A percentile compares a stretch with the other conserved stretches of the same genome.
Conservation (phyloP, 2,797 vertebrate genomes). For the Semotilus atromaculatus region DNA sequence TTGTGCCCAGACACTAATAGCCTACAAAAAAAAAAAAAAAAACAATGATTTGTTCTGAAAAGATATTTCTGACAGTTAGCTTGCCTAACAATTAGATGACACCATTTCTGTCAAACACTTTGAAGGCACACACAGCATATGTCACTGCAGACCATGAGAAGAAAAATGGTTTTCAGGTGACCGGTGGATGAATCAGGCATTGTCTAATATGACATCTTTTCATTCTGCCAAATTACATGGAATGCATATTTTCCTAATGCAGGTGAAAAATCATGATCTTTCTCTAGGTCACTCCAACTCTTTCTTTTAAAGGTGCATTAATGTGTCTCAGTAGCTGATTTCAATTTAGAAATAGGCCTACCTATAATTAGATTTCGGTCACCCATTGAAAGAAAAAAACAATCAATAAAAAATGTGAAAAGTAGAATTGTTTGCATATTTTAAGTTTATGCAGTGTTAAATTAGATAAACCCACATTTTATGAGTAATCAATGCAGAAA, state of each 20-base stretch:
- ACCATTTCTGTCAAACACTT: background rate
- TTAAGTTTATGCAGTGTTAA: background rate
- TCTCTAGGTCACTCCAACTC: slow-evolving; percentile 12
- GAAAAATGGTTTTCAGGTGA: slow-evolving; percentile 24
- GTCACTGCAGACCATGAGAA: background rate
- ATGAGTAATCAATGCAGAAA: background rate
- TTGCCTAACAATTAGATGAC: background rate
- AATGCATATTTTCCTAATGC: background rate
- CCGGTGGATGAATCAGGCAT: slow-evolving; percentile 5
- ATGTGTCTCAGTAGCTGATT: background rate
- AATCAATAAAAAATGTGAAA: background rate
- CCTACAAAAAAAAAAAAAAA: too few species aligned
- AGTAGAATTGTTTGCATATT: background rate
- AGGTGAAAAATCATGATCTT: background rate
- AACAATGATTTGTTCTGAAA: background rate
- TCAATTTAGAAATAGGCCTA: background rate
- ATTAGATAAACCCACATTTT: background rate
- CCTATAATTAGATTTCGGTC: background rate
- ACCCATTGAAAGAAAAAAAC: background rate
- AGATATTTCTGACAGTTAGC: background rate
- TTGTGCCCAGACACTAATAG: background rate
- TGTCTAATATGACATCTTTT: slow-evolving; percentile 30
- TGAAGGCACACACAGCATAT: background rate
- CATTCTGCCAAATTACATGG: slow-evolving; percentile 17
- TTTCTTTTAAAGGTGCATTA: slow-evolving; percentile 7